A percentile compares a stretch with the other conserved stretches of the same genome.
These are phyloP conservation scores for Cephus nigrinus DNA, from an alignment of 2,888 invertebrate genomes.

Conservation along the genomic window DNA sequence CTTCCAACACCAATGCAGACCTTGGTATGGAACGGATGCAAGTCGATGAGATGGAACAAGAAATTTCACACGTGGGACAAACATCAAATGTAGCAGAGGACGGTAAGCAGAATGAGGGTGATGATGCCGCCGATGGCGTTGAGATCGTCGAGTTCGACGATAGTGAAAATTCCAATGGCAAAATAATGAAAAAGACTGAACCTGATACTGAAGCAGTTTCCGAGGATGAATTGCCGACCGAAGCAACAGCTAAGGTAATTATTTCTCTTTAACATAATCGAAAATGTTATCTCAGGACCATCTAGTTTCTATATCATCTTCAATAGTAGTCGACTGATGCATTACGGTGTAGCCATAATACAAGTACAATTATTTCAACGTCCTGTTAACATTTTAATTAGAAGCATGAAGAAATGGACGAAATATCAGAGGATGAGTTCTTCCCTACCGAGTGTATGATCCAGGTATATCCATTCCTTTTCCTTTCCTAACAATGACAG, in stretches of 20 bases:
- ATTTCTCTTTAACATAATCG: background rate
- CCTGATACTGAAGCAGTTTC: constrained; percentile 88
- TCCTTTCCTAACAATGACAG: background rate
- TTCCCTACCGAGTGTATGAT: constrained; percentile 35
- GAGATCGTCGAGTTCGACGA: constrained; percentile 45
- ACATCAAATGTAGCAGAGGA: constrained; percentile 48
- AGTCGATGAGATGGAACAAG: constrained; percentile 34
- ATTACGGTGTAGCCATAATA: background rate
- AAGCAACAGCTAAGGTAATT: constrained; percentile 60
- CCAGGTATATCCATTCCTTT: constrained; percentile 36
- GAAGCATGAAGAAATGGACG: constrained; percentile 46
- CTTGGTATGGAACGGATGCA: constrained; percentile 34
- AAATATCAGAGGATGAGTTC: constrained; percentile 50
- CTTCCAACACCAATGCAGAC: constrained; percentile 26
- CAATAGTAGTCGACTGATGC: background rate
- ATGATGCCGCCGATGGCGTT: constrained; percentile 52
- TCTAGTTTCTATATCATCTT: background rate
- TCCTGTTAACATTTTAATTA: constrained; percentile 23
- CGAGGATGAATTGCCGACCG: constrained; percentile 76
- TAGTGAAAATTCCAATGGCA: constrained; percentile 28
- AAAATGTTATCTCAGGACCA: background rate
- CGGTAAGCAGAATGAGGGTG: constrained; percentile 38
- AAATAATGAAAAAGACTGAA: constrained; percentile 68
- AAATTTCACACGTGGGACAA: constrained; percentile 31
- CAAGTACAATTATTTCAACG: background rate